A percentile compares a stretch with the other conserved stretches of the same genome.
Evolutionary conservation across 2,888 invertebrate genomes (phyloP).

Genomic region (Nemoura dubitans): DNA sequence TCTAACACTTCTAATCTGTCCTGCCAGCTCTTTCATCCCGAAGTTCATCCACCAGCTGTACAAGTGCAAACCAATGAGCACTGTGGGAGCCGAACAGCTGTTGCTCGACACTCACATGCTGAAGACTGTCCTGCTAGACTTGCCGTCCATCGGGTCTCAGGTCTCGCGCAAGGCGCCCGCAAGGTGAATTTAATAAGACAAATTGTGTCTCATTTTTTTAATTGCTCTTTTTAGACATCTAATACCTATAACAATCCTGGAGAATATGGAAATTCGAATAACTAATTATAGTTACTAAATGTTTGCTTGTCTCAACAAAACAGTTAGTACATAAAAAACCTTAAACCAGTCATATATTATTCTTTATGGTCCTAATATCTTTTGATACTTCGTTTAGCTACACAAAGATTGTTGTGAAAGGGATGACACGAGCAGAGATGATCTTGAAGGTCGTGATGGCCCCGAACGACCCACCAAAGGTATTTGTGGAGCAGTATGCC

Average conservation of each 20-base stretch:
- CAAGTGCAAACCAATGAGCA: constrained; percentile 88
- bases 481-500: constrained; percentile 87
- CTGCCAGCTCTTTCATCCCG: constrained; percentile 84
- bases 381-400: constrained; percentile 50
- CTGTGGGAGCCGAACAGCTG: constrained; percentile 94
- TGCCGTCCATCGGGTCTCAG: constrained; percentile 92
- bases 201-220: too few relatives aligned
- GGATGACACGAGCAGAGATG: constrained; percentile 99
- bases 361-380: not conserved
- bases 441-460: constrained; percentile 98
- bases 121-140: constrained; percentile 90
- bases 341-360: too few relatives aligned
- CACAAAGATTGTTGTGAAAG: constrained; percentile 77
- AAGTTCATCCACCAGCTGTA: constrained; percentile 92
- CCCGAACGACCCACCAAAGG: constrained; percentile 80
- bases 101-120: constrained; percentile 93
- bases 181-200: constrained; percentile 72
- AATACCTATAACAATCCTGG: too few relatives aligned
- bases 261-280: too few relatives aligned
- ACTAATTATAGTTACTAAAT: too few relatives aligned
- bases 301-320: too few relatives aligned
- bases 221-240: too few relatives aligned
- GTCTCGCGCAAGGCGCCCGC: constrained; percentile 90
- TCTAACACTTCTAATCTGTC: constrained; percentile 45
- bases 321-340: too few relatives aligned